Evolutionary conservation across 2,797 vertebrate genomes (phyloP), one percentile per base, ranked within the genome.

Genomic region (Ataeniobius toweri): DNA sequence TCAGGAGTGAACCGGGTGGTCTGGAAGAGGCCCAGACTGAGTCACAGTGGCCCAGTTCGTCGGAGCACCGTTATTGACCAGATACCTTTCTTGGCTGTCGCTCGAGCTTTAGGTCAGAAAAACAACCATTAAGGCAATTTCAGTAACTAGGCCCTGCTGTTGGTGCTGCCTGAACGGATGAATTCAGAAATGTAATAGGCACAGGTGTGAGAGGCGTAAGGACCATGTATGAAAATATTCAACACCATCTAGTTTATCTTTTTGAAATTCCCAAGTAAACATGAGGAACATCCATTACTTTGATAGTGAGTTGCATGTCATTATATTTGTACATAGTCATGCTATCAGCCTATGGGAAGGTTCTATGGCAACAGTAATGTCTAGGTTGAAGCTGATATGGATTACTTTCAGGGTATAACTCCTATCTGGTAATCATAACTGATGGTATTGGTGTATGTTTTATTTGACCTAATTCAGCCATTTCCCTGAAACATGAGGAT

Each of bases 1-100:
- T 98, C 98, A 2, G 98, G 98, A 0, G 98, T 99, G 86, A 98
- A 99, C 87, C 95, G 98, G 0, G 98, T 99, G 0, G 98, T 99
- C 68, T 99, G 98, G 98, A 99, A 99, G 92, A 96, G 98, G 67
- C 98, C 98, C 4, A 94, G 97, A 4, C 95, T 99, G 68, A 97
- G 94, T 69, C 97, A 99, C 93, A 98, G 97, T 0, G 98, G 98
- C 24, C 98, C 98, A 0, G 97, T 99, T 82, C 95, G 98, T 56
- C 95, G 98, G 76, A 99, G 98, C 93, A 99, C 98, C 0, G 94
- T 99, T 83, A 98, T 99, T 0, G 98, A 99, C 90, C 97, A 99
- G 92, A 99, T 99, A 75, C 98, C 98, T 0, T 99, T 99, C 90
- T 93, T 99, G 89, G 98, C 98, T 0, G 98, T 99, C 69, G 98